Evolutionary conservation across 2,888 invertebrate species (phyloP).

Genomic region (Bhutanitis thaidina): DNA sequence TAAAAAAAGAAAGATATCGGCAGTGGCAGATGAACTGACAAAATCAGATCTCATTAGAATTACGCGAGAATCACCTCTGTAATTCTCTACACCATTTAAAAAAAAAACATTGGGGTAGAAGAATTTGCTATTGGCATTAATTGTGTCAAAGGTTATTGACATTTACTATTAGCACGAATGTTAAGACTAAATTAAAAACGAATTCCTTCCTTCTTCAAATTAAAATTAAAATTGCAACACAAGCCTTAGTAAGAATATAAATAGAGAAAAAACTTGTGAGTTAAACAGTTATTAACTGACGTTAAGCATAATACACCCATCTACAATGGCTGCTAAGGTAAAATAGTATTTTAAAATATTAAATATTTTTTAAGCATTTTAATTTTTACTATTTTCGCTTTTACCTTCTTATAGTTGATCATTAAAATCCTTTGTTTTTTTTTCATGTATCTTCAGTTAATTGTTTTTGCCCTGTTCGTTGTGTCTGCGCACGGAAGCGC

Average conservation of each 20-base stretch:
- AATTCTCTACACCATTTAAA: too few relatives aligned
- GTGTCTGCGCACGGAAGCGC: conserved; percentile 65
- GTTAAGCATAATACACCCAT: conserved; percentile 17
- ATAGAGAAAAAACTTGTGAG: conserved; percentile 16
- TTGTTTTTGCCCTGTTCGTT: conserved; percentile 63
- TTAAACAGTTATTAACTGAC: conserved; percentile 18
- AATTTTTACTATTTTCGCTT: too few relatives aligned
- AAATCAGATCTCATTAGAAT: too few relatives aligned
- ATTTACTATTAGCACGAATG: too few relatives aligned
- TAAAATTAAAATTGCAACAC: conserved; percentile 2
- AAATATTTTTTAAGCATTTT: too few relatives aligned
- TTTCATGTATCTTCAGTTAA: conserved; percentile 50
- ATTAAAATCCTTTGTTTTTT: not conserved
- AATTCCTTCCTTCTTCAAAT: conserved; percentile 9
- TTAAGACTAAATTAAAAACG: not conserved
- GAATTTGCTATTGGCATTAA: too few relatives aligned
- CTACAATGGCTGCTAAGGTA: conserved; percentile 24
- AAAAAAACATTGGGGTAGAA: too few relatives aligned
- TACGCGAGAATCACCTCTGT: too few relatives aligned
- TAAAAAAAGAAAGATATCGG: too few relatives aligned
- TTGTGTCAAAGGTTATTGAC: too few relatives aligned
- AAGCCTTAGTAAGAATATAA: conserved; percentile 14
- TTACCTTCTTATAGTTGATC: too few relatives aligned
- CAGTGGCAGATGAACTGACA: too few relatives aligned
- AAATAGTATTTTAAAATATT: not conserved